Evolutionary conservation across 2,888 invertebrate species (phyloP), one percentile per base, ranked within the genome.

Genomic region (Drosophila greeni): DNA sequence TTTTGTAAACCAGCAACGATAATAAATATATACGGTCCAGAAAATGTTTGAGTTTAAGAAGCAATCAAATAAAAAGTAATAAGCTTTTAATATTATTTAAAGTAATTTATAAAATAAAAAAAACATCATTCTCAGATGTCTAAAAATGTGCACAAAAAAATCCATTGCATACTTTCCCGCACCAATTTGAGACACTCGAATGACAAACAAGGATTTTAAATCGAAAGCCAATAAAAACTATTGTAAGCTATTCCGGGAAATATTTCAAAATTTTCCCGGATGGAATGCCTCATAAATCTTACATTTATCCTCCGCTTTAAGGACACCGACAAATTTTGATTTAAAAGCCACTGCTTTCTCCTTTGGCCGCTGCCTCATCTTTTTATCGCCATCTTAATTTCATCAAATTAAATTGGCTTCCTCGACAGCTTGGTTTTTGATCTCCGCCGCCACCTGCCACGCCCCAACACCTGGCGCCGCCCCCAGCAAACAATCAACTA

Each of bases 381-480:
- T 43, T 43, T 66, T 54, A 23, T 52, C 53, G 74, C 72, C 70
- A 76, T 76, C 69, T 74, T 82, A 84, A 82, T 82, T 79, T 76
- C 59, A 73, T 76, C 54, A 76, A 68, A 66, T 53, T 61, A 70
- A 82, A 79, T 82, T 84, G 74, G 79, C 79, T 66, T 66, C 49
- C 33, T 18, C 43, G 43, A 31, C 60, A 60, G 60, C 34, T 60
- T 29, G 45, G 45, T 31, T 45, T 42, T 31, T 43, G 36, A 55
- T 40, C 51, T 20, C 3, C n/a, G 11, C 39, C n/a, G 48, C 29
- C 37, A 34, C 42, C 36, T 29, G 53, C 51, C 33, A 42, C 56
- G 40, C 55, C 53, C 34, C 24, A 45, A 49, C 66, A 65, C 42
- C 66, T 65, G 66, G 24, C 29, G 18, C 34, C 64, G 65, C 53